A percentile compares a stretch with the other conserved stretches of the same genome.
These are phyloP conservation scores for Trachythela sp. DNA, from an alignment of 64 coral and sea anemone genomes.

Conservation along the genomic window DNA sequence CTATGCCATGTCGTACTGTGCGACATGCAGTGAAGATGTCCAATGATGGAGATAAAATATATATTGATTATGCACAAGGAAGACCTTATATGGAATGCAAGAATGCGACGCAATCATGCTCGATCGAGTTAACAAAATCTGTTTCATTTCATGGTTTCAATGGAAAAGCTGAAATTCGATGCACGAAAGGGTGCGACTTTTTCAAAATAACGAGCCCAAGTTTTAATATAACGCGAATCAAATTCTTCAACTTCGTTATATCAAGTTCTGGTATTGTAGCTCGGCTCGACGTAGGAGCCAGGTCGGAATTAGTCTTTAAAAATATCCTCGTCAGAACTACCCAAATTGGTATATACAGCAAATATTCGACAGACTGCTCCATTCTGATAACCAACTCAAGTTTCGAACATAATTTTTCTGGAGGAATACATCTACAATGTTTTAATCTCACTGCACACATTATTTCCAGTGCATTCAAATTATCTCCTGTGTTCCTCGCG, in stretches of 20 bases:
- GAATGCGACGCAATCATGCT: not conserved
- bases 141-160: not conserved
- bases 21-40: not conserved
- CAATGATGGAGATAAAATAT: not conserved
- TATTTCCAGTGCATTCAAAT: not conserved
- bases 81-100: not conserved
- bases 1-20: not conserved
- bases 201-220: not conserved
- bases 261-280: not conserved
- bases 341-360: not conserved
- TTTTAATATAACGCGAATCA: not conserved
- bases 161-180: not conserved
- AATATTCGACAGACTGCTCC: not conserved
- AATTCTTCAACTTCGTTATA: not conserved
- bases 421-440: not conserved
- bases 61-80: not conserved
- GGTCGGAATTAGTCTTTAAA: not conserved
- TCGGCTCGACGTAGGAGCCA: too few relatives aligned
- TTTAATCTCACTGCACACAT: not conserved
- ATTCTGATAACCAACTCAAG: not conserved
- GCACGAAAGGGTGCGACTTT: not conserved
- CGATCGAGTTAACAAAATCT: not conserved
- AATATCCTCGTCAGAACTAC: not conserved
- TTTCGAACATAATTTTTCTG: not conserved
- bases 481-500: not conserved